Base-by-base conservation (phyloP, 1,140 invertebrate genomes). In the Oryzaephilus surinamensis region DNA sequence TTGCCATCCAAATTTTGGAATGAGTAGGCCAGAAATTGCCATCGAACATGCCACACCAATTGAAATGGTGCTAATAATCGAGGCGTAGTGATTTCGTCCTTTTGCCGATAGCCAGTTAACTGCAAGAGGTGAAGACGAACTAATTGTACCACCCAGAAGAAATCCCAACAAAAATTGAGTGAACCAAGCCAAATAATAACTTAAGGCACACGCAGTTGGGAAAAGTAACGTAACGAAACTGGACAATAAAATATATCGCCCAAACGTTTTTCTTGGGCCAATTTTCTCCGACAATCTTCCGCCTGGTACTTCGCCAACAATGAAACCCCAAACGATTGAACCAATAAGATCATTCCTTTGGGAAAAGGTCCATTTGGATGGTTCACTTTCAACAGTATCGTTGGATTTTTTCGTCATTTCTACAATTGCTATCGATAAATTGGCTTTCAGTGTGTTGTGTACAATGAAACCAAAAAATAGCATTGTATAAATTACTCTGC, bases 311-410 rank as follows among this genome's bases (percentile, higher is more conserved):
- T 89, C 87, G 27, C 84, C 88, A 23, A 82, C 66, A 6, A 90
- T 73, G 59, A 90, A 91, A 3, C 87, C 87, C 78, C 83, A 86
- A 67, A 85, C 90, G 66, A 90, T 91, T 41, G 77, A 75, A 7
- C 84, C 84, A 3, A 87, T 64, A 27, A 90, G 73, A 19, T 78
- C 63, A 48, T 88, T 88, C 50, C 81, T 77, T 43, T 81, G 66
- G 41, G 77, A 39, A 23, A 20, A 18, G 20, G 38, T 27, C 49
- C 43, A 30, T 37, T 55, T 20, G 43, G 38, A 48, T 17, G 35
- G 43, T 21, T 32, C 37, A 16, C 6, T 10, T 26, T 2, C 11
- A 6, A 11, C 29, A 4, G 15, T 16, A 12, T 19, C 16, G n/a
- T 14, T 19, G 13, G 32, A 20, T 12, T 59, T 48, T 42, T 38